Evolutionary conservation across 2,888 invertebrate genomes (phyloP).

Genomic region (Apodemia zela): DNA sequence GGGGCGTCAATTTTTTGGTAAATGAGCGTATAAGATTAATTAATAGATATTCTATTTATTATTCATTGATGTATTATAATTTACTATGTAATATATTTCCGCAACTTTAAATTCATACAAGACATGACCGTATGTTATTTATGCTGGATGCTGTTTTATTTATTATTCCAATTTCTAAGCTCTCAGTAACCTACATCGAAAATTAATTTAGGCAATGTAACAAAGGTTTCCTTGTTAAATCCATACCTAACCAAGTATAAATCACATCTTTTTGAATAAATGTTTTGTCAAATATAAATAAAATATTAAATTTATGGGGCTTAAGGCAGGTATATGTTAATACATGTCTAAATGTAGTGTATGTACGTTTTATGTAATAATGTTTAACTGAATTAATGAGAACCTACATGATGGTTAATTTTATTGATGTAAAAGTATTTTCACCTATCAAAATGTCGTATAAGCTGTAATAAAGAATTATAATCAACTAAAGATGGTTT

Average conservation of each 20-base stretch:
- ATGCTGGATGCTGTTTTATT: no score
- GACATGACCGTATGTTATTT: no score
- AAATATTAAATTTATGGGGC: neutral
- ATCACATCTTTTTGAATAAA: neutral
- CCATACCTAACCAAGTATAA: neutral
- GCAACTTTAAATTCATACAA: no score
- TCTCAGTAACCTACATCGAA: no score
- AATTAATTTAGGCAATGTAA: neutral
- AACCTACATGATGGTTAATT: neutral
- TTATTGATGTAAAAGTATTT: slow-evolving; percentile 20
- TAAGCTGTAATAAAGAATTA: slow-evolving; percentile 25
- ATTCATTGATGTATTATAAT: no score
- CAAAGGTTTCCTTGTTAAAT: neutral
- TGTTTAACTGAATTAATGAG: neutral
- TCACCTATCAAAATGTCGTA: slow-evolving; percentile 20
- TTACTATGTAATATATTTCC: no score
- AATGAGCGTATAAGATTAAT: no score
- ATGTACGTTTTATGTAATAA: slow-evolving; percentile 3
- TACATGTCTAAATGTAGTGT: slow-evolving; percentile 1
- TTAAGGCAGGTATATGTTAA: slow-evolving; percentile 1
- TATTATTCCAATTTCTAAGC: no score
- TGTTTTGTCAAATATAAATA: slow-evolving; percentile 3
- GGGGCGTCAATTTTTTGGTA: no score
- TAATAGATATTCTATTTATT: no score
- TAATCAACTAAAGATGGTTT: slow-evolving; percentile 12